These are phyloP conservation scores for Callionymus lyra DNA, from an alignment of 2,113 vertebrate species.

Conservation along the genomic window DNA sequence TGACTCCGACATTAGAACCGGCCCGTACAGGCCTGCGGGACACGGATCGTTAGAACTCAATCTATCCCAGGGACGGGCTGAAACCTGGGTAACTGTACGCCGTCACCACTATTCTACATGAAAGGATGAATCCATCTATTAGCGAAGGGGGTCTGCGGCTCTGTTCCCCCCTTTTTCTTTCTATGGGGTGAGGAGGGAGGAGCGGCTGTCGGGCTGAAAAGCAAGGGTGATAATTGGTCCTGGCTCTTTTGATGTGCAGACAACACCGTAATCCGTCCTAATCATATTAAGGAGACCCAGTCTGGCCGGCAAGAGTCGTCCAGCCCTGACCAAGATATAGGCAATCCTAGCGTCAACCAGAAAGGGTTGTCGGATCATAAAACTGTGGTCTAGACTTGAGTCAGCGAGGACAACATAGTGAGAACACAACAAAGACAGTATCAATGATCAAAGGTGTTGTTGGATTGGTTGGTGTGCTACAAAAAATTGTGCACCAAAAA, in stretches of 20 bases:
- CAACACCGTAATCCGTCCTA: conserved; percentile 55
- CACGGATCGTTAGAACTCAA: conserved; percentile 39
- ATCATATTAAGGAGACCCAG: conserved; percentile 65
- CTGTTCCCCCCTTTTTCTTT: conserved; percentile 20
- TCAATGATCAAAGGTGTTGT: too few species aligned
- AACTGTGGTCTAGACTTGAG: conserved; percentile 9
- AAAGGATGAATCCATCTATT: conserved; percentile 49
- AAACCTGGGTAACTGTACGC: conserved; percentile 29
- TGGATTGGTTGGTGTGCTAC: too few species aligned
- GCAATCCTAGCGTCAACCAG: conserved; percentile 19
- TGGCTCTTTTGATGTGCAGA: conserved; percentile 68
- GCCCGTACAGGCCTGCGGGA: conserved; percentile 34
- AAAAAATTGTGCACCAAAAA: too few species aligned
- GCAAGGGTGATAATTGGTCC: conserved; percentile 64
- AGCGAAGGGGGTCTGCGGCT: conserved; percentile 25
- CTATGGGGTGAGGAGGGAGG: conserved; percentile 15
- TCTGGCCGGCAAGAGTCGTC: conserved; percentile 30
- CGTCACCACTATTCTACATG: conserved; percentile 35
- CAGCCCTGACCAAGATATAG: conserved; percentile 34
- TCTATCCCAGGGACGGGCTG: conserved; percentile 42
- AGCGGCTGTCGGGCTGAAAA: conserved; percentile 45
- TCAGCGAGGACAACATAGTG: too few species aligned
- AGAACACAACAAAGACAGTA: too few species aligned
- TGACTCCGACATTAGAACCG: conserved; percentile 22
- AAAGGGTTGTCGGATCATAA: conserved; percentile 4